These are phyloP conservation scores for Malurus splendens DNA, from an alignment of 2,797 vertebrate genomes.

Conservation along the genomic window DNA sequence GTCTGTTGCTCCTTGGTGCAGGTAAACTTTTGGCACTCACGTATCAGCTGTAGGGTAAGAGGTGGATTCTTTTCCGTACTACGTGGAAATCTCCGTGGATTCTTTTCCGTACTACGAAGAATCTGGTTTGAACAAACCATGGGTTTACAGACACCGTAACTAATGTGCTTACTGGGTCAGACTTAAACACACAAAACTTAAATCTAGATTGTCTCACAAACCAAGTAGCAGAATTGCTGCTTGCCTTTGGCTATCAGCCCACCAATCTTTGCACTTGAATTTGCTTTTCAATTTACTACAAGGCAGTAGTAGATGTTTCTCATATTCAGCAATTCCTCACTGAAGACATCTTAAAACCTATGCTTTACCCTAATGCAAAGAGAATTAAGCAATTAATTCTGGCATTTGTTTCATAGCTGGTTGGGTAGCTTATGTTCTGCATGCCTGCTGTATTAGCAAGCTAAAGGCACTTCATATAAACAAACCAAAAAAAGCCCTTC, in stretches of 20 bases:
- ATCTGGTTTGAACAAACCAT: neutral
- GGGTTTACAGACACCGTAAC: neutral
- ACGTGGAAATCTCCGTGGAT: neutral
- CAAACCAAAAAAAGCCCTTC: neutral
- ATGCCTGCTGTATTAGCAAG: neutral
- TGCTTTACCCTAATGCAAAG: constrained; percentile 22
- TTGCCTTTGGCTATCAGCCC: neutral
- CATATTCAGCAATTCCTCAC: constrained; percentile 26
- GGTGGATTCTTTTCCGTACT: neutral
- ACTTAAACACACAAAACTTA: neutral
- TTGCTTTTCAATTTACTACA: constrained; percentile 28
- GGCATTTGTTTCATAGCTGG: constrained; percentile 18
- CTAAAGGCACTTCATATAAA: neutral
- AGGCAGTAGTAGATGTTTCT: neutral
- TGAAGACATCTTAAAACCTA: constrained; percentile 9
- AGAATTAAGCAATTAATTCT: constrained; percentile 53
- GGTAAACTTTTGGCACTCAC: neutral
- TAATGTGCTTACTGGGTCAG: neutral
- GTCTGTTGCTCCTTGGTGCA: neutral
- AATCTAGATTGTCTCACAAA: neutral
- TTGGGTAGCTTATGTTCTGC: neutral
- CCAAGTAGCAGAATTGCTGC: neutral
- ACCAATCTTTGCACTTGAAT: constrained; percentile 13
- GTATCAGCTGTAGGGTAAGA: neutral
- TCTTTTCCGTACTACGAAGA: neutral